Conservation (phyloP, 23 tunicate genomes). For the Clavelina lepadiformis region DNA sequence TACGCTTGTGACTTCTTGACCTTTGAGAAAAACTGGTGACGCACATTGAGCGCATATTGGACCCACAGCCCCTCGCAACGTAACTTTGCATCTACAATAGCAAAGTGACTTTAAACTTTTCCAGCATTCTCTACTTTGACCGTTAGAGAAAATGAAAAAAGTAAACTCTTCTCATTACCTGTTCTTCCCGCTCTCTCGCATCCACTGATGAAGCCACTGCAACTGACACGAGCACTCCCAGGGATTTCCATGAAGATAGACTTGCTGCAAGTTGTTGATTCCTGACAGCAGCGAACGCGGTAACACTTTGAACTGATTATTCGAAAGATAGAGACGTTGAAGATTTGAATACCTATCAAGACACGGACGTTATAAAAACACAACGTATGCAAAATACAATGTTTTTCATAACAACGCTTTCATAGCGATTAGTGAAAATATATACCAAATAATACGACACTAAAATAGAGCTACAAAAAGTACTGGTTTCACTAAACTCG, state of each 20-base stretch:
- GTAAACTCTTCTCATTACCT: no score
- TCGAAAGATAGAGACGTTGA: constrained; percentile 37
- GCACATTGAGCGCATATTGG: constrained; percentile 36
- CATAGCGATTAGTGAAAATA: no score
- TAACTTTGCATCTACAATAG: constrained; percentile 39
- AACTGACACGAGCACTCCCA: constrained; percentile 75
- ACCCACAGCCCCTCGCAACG: constrained; percentile 8
- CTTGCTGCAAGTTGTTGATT: constrained; percentile 25
- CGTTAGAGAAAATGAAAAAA: no score
- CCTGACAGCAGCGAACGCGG: constrained; percentile 27
- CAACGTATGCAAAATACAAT: no score
- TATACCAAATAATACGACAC: no score
- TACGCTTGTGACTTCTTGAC: constrained; percentile 5
- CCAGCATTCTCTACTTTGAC: no score
- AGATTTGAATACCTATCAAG: constrained; percentile 43
- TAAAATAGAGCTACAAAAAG: no score
- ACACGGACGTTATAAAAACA: neutral
- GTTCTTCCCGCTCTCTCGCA: constrained; percentile 47
- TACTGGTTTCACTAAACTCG: no score
- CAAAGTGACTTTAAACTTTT: no score
- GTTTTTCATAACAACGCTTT: no score
- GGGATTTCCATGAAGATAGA: constrained; percentile 49
- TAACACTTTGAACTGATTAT: constrained; percentile 32
- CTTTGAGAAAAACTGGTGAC: constrained; percentile 15
- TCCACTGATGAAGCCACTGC: constrained; percentile 63